Percentiles rank a stretch among this genome's conserved stretches.
These are phyloP conservation scores for Nicator chloris DNA, from an alignment of 2,113 vertebrate species.

Conservation along the genomic window DNA sequence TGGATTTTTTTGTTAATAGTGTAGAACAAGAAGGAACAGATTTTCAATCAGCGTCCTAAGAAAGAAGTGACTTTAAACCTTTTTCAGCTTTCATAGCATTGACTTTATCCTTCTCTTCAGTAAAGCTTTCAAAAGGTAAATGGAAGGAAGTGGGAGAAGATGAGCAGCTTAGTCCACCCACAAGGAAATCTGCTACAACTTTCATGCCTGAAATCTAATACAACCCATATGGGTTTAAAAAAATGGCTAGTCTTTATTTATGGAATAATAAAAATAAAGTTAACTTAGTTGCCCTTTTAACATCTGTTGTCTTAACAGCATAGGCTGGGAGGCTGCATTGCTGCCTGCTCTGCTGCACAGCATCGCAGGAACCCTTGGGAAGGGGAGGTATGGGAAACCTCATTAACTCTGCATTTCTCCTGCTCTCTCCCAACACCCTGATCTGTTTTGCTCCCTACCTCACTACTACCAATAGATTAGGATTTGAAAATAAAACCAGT, in stretches of 20 bases:
- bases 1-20: background rate
- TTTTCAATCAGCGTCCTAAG: background rate
- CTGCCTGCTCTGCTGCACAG: background rate
- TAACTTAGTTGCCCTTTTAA: background rate
- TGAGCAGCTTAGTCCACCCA: background rate
- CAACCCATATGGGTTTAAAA: background rate
- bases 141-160: background rate
- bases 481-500: background rate
- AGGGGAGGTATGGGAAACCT: background rate
- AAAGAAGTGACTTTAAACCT: background rate
- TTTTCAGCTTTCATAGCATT: background rate
- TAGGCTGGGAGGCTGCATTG: background rate
- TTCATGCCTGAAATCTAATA: background rate
- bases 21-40: background rate
- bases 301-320: background rate
- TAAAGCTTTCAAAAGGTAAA: background rate
- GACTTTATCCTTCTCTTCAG: background rate
- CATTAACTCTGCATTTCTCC: background rate
- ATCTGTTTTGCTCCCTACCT: background rate
- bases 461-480: background rate
- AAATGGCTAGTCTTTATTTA: slow-evolving; percentile 24
- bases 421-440: background rate
- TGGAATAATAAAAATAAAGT: background rate
- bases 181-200: slow-evolving; percentile 19
- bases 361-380: background rate